Percentiles rank a stretch among this genome's conserved stretches.
These are phyloP conservation scores for Bombus balteatus DNA, from an alignment of 1,140 invertebrate genomes.

Conservation along the genomic window DNA sequence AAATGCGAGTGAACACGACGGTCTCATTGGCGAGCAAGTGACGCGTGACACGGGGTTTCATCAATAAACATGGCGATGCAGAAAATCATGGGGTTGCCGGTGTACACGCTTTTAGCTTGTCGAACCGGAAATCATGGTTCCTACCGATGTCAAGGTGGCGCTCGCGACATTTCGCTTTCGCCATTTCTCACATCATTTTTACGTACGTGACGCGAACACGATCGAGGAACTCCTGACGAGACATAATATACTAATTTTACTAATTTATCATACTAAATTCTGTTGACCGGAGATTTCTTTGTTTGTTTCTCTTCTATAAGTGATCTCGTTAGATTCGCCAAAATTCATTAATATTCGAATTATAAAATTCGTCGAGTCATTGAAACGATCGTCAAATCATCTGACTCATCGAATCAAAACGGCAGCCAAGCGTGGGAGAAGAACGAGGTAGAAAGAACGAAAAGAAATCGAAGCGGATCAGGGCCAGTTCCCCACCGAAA, in stretches of 20 bases:
- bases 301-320: neutral
- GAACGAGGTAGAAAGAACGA: neutral
- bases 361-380: neutral
- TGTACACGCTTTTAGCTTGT: slow-evolving; percentile 1
- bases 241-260: too few species aligned
- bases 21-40: slow-evolving; percentile 38
- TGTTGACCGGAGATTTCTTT: neutral
- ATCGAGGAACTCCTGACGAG: too few species aligned
- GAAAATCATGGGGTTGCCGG: slow-evolving; percentile 43
- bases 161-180: slow-evolving; percentile 65
- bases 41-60: slow-evolving; percentile 60
- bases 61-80: slow-evolving; percentile 13
- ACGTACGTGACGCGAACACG: too few species aligned
- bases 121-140: slow-evolving; percentile 61
- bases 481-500: slow-evolving; percentile 28
- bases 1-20: neutral
- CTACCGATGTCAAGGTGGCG: neutral
- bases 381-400: neutral
- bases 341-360: too few species aligned
- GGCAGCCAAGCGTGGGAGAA: neutral
- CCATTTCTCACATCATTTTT: slow-evolving; percentile 13
- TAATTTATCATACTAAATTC: too few species aligned
- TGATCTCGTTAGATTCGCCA: neutral
- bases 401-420: neutral
- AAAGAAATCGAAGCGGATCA: slow-evolving; percentile 22